Evolutionary conservation across 2,888 invertebrate genomes (phyloP).

Genomic region (Sminthurinus aureus): DNA sequence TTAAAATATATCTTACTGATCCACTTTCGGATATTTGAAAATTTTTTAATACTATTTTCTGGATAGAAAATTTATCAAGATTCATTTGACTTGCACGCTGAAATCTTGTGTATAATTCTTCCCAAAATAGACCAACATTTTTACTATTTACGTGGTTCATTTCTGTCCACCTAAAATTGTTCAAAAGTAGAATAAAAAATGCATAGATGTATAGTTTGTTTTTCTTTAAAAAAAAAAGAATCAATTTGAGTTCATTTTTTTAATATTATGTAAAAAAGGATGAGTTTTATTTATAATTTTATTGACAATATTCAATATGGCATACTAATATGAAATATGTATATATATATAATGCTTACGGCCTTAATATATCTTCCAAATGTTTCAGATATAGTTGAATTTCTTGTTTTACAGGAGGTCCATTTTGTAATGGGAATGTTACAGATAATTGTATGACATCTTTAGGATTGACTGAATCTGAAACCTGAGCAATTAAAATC

Average conservation of each 20-base stretch:
- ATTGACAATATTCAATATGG: too few relatives aligned
- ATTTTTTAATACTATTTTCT: not conserved
- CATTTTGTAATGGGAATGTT: not conserved
- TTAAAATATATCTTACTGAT: slow-evolving; percentile 2
- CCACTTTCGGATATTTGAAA: not conserved
- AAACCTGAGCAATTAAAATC: not conserved
- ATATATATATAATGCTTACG: too few relatives aligned
- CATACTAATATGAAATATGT: slow-evolving; percentile 1
- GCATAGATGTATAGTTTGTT: too few relatives aligned
- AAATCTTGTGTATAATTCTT: not conserved
- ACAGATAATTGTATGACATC: not conserved
- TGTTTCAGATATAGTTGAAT: not conserved
- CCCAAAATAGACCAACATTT: not conserved
- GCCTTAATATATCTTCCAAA: not conserved
- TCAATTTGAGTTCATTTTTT: too few relatives aligned
- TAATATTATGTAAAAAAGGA: too few relatives aligned
- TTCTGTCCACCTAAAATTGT: not conserved
- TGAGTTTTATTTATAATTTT: too few relatives aligned
- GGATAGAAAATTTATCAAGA: not conserved
- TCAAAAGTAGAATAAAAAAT: too few relatives aligned
- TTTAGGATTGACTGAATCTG: not conserved
- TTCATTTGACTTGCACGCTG: not conserved
- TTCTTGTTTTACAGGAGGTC: not conserved
- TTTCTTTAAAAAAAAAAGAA: too few relatives aligned
- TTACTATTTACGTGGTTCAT: not conserved